Base-by-base conservation (phyloP, 2,113 vertebrate species). In the Microtus montanus region DNA sequence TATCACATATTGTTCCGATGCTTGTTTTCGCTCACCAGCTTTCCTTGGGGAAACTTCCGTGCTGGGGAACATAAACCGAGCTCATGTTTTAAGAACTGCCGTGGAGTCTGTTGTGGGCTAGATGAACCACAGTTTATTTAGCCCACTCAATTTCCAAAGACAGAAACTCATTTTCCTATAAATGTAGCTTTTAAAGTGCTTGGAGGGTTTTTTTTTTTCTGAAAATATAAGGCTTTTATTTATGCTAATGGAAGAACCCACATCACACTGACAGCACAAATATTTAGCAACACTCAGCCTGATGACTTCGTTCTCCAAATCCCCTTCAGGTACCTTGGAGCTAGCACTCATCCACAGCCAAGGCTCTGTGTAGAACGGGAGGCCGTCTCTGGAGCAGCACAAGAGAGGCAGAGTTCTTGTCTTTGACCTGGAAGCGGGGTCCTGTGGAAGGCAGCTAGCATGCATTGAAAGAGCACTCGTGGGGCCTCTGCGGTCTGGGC, bases 171-270 rank as follows among this genome's bases (percentile, higher is more conserved):
- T 71, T 96, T 95, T 95, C 96, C 96, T 95, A 84, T 96, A 96
- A 96, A 94, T n/a, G 49, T 38, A 71, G 87, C 87, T 93, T 89
- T 90, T 68, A 54, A 94, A 96, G 70, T 54, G 71, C 87, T 91
- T 28, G 13, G 92, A 20, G 20, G 22, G 30, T 35, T 86, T 93
- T 73, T 44, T 41, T 92, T 47, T 38, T 17, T 2, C 80, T 93
- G 64, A 84, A 96, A 95, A 95, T 94, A 90, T 52, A 82, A 84
- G 91, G 61, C 92, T 96, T 95, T 96, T 95, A 96, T 97, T 97
- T 96, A 94, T 92, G 87, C 75, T 89, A 80, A 90, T 94, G 84
- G 84, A 97, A 68, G 79, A 96, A 73, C 90, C 94, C 90, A 93
- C 92, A 82, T 89, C 52, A 1, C 91, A 64, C 49, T 58, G 92